Conservation (phyloP, 2,888 invertebrate species). For the Formica aserva region DNA sequence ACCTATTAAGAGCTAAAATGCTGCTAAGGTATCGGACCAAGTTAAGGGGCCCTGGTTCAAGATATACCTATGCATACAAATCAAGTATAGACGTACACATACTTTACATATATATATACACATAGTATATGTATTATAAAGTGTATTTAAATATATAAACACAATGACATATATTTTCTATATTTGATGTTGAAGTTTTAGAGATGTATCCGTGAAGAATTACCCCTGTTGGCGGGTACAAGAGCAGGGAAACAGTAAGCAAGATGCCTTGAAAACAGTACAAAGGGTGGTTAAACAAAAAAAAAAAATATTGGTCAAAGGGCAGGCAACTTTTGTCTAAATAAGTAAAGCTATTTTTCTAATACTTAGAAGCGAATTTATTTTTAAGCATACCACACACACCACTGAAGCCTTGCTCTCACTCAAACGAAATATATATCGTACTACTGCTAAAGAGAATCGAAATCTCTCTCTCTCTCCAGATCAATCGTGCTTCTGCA, state of each 20-base stretch:
- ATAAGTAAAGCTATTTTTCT: slow-evolving; percentile 85
- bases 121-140: slow-evolving; percentile 81
- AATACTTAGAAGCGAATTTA: slow-evolving; percentile 83
- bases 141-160: slow-evolving; percentile 83
- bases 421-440: slow-evolving; percentile 78
- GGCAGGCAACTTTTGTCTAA: slow-evolving; percentile 85
- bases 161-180: slow-evolving; percentile 85
- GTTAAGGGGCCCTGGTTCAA: slow-evolving; percentile 75
- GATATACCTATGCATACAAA: slow-evolving; percentile 78
- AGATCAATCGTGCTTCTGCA: slow-evolving; percentile 82
- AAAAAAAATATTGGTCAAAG: slow-evolving; percentile 84
- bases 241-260: slow-evolving; percentile 85
- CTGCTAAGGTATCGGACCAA: slow-evolving; percentile 79
- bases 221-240: slow-evolving; percentile 74
- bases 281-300: slow-evolving; percentile 83
- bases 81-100: slow-evolving; percentile 79
- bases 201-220: slow-evolving; percentile 82
- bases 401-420: slow-evolving; percentile 85
- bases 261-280: slow-evolving; percentile 87
- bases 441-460: slow-evolving; percentile 67
- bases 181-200: slow-evolving; percentile 85
- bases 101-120: slow-evolving; percentile 76
- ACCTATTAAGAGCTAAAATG: slow-evolving; percentile 78
- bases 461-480: slow-evolving; percentile 69
- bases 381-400: slow-evolving; percentile 82